Percentiles rank a stretch among this genome's conserved stretches.
Conservation (phyloP, 2,888 invertebrate genomes). For the Parapristionchus giblindavisi region DNA sequence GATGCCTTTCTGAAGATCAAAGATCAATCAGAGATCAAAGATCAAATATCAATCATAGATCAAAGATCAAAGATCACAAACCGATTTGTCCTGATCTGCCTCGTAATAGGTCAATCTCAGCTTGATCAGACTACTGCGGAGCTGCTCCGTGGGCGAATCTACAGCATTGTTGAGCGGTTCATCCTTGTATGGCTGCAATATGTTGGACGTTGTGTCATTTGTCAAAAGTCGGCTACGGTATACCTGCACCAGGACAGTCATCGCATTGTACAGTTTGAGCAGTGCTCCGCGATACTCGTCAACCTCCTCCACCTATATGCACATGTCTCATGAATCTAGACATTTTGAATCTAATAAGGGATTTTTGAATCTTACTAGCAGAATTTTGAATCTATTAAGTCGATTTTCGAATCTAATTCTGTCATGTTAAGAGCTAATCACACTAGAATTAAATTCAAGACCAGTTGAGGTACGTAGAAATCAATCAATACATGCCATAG, state of each 20-base stretch:
- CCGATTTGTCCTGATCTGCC: conserved; percentile 14
- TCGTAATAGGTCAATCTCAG: conserved; percentile 14
- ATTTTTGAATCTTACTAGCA: background rate
- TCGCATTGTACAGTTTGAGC: conserved; percentile 18
- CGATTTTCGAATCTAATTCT: too few relatives aligned
- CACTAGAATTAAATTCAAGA: too few relatives aligned
- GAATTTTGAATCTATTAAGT: too few relatives aligned
- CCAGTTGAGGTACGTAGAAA: background rate
- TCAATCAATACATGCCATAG: background rate
- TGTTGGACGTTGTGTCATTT: background rate
- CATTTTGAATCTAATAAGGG: background rate
- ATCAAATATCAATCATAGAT: background rate
- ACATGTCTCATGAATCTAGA: too few relatives aligned
- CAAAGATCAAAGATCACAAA: conserved; percentile 5
- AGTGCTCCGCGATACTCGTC: conserved; percentile 6
- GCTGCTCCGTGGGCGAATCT: conserved; percentile 27
- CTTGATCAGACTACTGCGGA: background rate
- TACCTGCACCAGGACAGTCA: conserved; percentile 32
- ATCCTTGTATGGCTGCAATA: conserved; percentile 36
- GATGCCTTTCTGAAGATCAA: conserved; percentile 21
- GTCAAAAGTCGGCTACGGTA: background rate
- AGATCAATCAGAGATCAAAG: background rate
- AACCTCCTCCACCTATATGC: too few relatives aligned
- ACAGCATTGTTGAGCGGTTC: conserved; percentile 6
- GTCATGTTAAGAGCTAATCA: too few relatives aligned